phyloP scores from a whole-genome alignment of 2,888 invertebrate species.

The Horisme vitalbata region DNA sequence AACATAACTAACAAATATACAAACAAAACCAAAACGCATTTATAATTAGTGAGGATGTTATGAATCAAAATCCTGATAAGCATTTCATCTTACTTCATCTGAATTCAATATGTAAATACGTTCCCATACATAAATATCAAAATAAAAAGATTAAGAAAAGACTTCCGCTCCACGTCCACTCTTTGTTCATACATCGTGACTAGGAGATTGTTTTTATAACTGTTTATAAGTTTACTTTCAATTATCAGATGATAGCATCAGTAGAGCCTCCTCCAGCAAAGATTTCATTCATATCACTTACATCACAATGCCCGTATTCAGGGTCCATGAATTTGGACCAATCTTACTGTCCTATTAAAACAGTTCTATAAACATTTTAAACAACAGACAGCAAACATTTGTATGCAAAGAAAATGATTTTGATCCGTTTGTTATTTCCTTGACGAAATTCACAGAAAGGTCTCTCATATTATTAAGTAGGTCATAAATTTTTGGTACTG shows the following conservation, averaged over 20 bases:
- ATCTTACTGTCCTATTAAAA: too few relatives aligned
- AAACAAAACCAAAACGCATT: too few relatives aligned
- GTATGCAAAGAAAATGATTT: too few relatives aligned
- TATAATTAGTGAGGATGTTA: not conserved
- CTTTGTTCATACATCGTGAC: constrained; percentile 49
- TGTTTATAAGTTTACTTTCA: constrained; percentile 49
- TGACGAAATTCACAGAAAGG: too few relatives aligned
- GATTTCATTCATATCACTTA: not conserved
- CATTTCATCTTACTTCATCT: not conserved
- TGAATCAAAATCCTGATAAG: constrained; percentile 2
- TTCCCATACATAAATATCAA: not conserved
- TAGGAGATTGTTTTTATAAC: constrained; percentile 45
- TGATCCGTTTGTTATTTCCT: too few relatives aligned
- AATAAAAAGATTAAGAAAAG: constrained; percentile 15
- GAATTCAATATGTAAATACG: constrained; percentile 1
- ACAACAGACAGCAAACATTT: too few relatives aligned
- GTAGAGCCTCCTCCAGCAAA: constrained; percentile 5
- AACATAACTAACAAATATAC: too few relatives aligned
- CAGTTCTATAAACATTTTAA: too few relatives aligned
- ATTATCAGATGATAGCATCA: constrained; percentile 45
- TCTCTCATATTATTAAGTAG: too few relatives aligned
- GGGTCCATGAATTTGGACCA: too few relatives aligned
- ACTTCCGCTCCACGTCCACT: constrained; percentile 37
- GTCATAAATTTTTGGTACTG: too few relatives aligned
- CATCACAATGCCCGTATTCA: too few relatives aligned